Base-by-base conservation (phyloP, 2,113 vertebrate genomes). In the Peromyscus californicus region DNA sequence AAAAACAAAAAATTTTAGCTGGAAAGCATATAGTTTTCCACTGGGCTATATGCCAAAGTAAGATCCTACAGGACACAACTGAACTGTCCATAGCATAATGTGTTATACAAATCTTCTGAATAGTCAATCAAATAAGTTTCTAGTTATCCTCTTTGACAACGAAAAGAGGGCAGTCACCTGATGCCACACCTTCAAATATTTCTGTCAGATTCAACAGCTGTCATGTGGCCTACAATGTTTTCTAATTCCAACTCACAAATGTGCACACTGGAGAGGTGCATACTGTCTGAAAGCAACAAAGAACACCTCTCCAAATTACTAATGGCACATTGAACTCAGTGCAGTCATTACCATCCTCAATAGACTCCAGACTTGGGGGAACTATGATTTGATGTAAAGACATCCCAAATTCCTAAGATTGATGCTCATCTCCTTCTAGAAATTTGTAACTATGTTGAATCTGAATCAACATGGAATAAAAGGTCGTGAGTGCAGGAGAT, bases 1-100 rank as follows among this genome's bases (percentile, higher is more conserved):
- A 72, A 19, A 15, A 78, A 48, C 26, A 78, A 48, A 48, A 48
- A 48, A 13, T 17, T 78, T 78, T 78, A 78, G 75, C 75, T 54
- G 59, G 45, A 89, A 95, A 96, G 39, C n/a, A 91, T 74, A 54
- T 59, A 33, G 63, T 69, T 74, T 83, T 42, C 57, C 9, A 83
- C 17, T 78, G n/a, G 78, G 17, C 2, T 80, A 69, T 7, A 72
- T 4, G 74, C 7, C 22, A 91, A 59, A 33, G 59, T 1, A 59
- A 31, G 33, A 48, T 85, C 59, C 76, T 75, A 17, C 22, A 51
- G 51, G 51, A 67, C 1, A 9, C 31, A 70, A 83, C 3, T 48
- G 1, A n/a, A 76, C 0, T 42, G 36, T 36, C 45, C 17, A 19
- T 39, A 69, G 33, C 82, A 36, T 29, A 84, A 24, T 48, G 65